These are phyloP conservation scores for Lobophora halterata DNA, from an alignment of 2,888 invertebrate genomes.

Conservation along the genomic window DNA sequence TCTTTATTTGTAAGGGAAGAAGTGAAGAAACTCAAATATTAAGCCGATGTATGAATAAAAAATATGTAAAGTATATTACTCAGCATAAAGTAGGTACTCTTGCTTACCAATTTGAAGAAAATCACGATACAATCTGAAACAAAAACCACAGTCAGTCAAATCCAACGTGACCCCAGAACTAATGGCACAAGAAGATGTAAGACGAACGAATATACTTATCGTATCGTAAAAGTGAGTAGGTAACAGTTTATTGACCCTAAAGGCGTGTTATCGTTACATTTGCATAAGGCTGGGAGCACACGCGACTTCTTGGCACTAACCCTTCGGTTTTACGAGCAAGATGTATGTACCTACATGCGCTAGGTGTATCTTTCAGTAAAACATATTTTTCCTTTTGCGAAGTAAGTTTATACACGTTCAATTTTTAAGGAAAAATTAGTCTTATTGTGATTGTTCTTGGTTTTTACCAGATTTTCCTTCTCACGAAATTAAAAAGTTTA, in stretches of 20 bases:
- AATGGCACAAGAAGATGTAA: slow-evolving; percentile 48
- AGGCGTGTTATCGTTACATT: slow-evolving; percentile 75
- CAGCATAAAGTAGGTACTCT: too few relatives aligned
- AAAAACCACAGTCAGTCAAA: slow-evolving; percentile 48
- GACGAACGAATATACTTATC: slow-evolving; percentile 74
- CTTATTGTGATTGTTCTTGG: too few relatives aligned
- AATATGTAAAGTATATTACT: too few relatives aligned
- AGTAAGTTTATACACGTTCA: slow-evolving; percentile 9
- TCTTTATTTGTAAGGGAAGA: too few relatives aligned
- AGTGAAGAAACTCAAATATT: too few relatives aligned
- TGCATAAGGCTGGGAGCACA: slow-evolving; percentile 64
- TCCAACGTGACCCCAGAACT: slow-evolving; percentile 48
- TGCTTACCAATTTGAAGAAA: slow-evolving; percentile 8
- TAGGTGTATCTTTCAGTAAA: slow-evolving; percentile 38
- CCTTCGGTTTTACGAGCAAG: slow-evolving; percentile 64
- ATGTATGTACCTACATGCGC: slow-evolving; percentile 44
- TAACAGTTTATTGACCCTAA: slow-evolving; percentile 77
- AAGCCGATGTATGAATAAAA: too few relatives aligned
- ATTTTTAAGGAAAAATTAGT: too few relatives aligned
- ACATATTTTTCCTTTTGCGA: slow-evolving; percentile 35
- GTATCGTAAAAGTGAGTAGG: slow-evolving; percentile 72
- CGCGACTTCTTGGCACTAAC: slow-evolving; percentile 55
- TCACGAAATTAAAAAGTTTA: too few relatives aligned
- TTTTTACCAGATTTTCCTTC: too few relatives aligned
- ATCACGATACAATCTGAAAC: slow-evolving; percentile 53